Conservation (phyloP, 2,888 invertebrate species). For the Sarcophaga rosellei region DNA sequence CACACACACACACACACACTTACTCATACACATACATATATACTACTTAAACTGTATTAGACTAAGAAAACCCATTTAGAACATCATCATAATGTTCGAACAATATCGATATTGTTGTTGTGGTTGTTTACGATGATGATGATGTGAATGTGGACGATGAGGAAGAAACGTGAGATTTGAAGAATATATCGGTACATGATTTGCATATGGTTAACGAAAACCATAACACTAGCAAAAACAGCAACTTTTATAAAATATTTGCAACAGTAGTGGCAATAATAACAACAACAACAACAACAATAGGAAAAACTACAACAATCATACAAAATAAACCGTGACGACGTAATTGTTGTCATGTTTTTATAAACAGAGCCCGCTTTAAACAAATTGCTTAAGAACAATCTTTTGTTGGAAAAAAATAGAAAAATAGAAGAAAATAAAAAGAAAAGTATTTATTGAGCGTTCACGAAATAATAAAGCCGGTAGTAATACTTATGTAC, state of each 20-base stretch:
- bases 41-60: constrained; percentile 7
- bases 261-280: constrained; percentile 3
- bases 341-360: constrained; percentile 57
- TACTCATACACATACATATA: neutral
- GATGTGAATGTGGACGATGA: neutral
- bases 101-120: neutral
- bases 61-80: constrained; percentile 18
- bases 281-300: constrained; percentile 1
- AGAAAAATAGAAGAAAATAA: neutral
- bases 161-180: constrained; percentile 46
- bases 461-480: no score
- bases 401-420: neutral
- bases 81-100: neutral
- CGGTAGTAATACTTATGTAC: neutral
- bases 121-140: constrained; percentile 12
- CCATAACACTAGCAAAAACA: constrained; percentile 1
- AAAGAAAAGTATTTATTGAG: neutral
- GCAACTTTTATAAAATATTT: neutral
- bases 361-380: constrained; percentile 15
- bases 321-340: constrained; percentile 44
- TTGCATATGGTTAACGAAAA: constrained; percentile 30
- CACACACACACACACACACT: neutral
- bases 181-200: constrained; percentile 38
- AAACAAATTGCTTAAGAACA: constrained; percentile 36
- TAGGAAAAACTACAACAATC: neutral